These are phyloP conservation scores for Margaritifera margaritifera DNA, from an alignment of 2,888 invertebrate species.

Conservation along the genomic window DNA sequence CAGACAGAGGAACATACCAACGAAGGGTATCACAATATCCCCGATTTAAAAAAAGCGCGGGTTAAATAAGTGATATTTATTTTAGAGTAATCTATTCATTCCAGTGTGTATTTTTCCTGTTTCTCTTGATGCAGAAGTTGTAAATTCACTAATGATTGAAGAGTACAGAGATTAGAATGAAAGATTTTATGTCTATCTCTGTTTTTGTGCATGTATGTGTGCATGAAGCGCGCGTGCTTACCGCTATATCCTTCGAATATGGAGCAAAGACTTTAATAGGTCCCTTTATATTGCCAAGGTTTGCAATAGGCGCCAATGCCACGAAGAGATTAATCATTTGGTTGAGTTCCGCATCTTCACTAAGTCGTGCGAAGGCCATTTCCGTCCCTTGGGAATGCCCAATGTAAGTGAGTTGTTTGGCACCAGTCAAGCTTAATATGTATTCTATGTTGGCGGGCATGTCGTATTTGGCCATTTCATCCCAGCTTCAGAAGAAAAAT, in stretches of 20 bases:
- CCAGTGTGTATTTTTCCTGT: too few species aligned
- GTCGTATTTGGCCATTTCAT: conserved; percentile 91
- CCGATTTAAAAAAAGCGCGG: too few species aligned
- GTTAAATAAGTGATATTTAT: too few species aligned
- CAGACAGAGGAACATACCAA: too few species aligned
- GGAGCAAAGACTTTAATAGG: conserved; percentile 56
- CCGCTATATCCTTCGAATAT: conserved; percentile 50
- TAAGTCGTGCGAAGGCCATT: conserved; percentile 68
- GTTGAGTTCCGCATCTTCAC: conserved; percentile 52
- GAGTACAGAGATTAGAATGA: too few species aligned
- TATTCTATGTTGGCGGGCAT: conserved; percentile 85
- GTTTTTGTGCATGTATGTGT: too few species aligned
- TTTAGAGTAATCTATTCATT: too few species aligned
- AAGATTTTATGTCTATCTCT: too few species aligned
- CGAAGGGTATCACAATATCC: too few species aligned
- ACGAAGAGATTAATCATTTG: conserved; percentile 68
- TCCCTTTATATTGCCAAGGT: conserved; percentile 53
- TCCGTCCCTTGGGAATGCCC: conserved; percentile 90
- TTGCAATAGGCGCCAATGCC: conserved; percentile 73
- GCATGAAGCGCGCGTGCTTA: conserved; percentile 10
- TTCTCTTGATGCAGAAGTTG: too few species aligned
- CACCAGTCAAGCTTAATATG: conserved; percentile 77
- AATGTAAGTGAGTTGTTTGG: conserved; percentile 81
- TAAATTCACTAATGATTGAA: too few species aligned
- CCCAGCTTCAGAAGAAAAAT: conserved; percentile 79